These are phyloP conservation scores for Poecilia velifera DNA, from an alignment of 2,797 vertebrate species.

Conservation along the genomic window DNA sequence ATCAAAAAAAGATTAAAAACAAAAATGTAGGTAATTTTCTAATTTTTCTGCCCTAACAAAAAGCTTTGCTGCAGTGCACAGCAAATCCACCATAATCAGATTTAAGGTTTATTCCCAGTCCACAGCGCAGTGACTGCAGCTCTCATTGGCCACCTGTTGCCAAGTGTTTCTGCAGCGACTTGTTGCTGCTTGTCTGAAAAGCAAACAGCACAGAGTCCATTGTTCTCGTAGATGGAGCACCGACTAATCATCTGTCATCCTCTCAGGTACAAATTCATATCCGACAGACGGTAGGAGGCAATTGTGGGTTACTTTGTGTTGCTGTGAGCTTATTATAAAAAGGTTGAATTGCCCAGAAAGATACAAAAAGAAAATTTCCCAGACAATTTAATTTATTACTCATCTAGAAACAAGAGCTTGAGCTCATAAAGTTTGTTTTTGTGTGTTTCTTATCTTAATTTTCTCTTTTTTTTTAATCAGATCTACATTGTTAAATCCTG, in stretches of 20 bases:
- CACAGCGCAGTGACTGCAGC: slow-evolving; percentile 22
- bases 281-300: slow-evolving; percentile 16
- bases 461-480: slow-evolving; percentile 2
- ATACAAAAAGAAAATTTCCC: not conserved
- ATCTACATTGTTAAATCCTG: not conserved
- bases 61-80: not conserved
- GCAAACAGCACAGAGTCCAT: not conserved
- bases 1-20: not conserved
- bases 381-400: not conserved
- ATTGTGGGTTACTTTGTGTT: not conserved
- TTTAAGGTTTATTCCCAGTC: slow-evolving; percentile 16
- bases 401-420: not conserved
- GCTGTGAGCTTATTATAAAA: not conserved
- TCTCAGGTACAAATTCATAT: not conserved
- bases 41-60: not conserved
- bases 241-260: slow-evolving; percentile 12
- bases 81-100: slow-evolving; percentile 31
- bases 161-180: slow-evolving; percentile 10
- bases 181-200: slow-evolving; percentile 4
- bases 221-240: slow-evolving; percentile 32
- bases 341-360: not conserved
- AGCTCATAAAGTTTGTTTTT: not conserved
- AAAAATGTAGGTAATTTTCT: not conserved
- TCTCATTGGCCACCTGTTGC: slow-evolving; percentile 52
- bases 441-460: not conserved